Evolutionary conservation across 2,888 invertebrate genomes (phyloP).

Genomic region (Sicus ferrugineus): DNA sequence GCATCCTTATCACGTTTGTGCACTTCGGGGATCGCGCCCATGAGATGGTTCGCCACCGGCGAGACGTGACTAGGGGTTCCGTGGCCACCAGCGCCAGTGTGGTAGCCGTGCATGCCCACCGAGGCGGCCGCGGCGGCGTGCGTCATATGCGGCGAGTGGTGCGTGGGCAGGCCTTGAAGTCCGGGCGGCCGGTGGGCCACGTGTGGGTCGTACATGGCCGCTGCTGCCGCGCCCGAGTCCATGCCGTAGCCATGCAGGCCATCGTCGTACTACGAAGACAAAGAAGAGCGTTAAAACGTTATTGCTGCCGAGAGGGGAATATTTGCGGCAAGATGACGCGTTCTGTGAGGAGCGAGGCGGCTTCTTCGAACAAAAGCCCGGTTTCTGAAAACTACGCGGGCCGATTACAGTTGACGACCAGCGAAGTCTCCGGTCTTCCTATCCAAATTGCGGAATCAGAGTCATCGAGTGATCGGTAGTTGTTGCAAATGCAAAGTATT

Average conservation of each 20-base stretch:
- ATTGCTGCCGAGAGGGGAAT: no score
- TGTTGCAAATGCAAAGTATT: no score
- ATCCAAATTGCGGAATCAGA: no score
- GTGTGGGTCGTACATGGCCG: constrained; percentile 80
- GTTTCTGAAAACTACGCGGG: no score
- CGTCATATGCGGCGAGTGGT: constrained; percentile 83
- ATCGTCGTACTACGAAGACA: constrained; percentile 81
- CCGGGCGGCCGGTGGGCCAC: constrained; percentile 71
- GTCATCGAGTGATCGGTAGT: no score
- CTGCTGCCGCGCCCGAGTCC: constrained; percentile 73
- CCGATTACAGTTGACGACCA: no score
- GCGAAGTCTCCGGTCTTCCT: no score
- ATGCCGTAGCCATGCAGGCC: constrained; percentile 88
- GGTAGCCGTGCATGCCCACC: constrained; percentile 71
- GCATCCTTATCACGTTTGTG: constrained; percentile 98
- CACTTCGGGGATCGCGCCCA: constrained; percentile 86
- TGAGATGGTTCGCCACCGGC: constrained; percentile 85
- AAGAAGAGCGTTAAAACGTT: constrained; percentile 8
- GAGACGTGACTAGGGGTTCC: constrained; percentile 80
- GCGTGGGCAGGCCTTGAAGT: constrained; percentile 72
- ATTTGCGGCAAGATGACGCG: no score
- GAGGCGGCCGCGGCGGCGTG: constrained; percentile 71
- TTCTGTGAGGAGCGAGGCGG: no score
- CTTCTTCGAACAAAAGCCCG: background rate
- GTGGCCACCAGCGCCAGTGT: constrained; percentile 65